A percentile compares a stretch with the other conserved stretches of the same genome.
These are phyloP conservation scores for Procavia capensis DNA, from an alignment of 2,113 vertebrate species.

Conservation along the genomic window DNA sequence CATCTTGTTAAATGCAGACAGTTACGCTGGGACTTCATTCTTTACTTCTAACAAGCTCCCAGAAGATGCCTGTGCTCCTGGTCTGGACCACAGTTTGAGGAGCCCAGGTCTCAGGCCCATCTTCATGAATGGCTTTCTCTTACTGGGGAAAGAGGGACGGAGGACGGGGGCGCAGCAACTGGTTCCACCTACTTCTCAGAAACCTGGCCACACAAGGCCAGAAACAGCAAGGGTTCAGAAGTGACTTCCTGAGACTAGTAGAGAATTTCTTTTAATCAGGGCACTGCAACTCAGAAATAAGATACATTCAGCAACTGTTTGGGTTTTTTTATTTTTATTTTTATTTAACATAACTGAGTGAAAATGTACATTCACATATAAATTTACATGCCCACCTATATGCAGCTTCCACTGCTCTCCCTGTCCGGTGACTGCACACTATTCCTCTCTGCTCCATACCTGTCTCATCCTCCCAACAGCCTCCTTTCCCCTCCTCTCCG, in stretches of 20 bases:
- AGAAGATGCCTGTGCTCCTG: background rate
- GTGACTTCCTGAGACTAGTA: background rate
- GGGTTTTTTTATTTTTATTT: no score
- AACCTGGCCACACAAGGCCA: background rate
- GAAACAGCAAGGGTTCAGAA: background rate
- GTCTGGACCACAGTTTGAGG: background rate
- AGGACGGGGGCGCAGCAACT: background rate
- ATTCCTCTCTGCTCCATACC: no score
- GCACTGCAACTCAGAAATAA: background rate
- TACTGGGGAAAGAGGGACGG: background rate
- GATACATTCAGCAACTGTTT: slow-evolving; percentile 30
- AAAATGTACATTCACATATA: no score
- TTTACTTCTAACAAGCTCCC: background rate
- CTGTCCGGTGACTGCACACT: no score
- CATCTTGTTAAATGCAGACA: background rate
- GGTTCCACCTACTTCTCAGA: background rate
- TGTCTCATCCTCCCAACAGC: no score
- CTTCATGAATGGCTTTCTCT: background rate
- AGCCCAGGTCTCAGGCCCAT: background rate
- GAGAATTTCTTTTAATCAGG: background rate
- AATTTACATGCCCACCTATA: no score
- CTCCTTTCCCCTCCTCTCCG: no score
- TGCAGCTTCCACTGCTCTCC: no score
- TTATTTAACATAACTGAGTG: no score
- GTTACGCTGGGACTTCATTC: background rate